These are phyloP conservation scores for Leptogaster cylindrica DNA, from an alignment of 2,888 invertebrate species.

Conservation along the genomic window DNA sequence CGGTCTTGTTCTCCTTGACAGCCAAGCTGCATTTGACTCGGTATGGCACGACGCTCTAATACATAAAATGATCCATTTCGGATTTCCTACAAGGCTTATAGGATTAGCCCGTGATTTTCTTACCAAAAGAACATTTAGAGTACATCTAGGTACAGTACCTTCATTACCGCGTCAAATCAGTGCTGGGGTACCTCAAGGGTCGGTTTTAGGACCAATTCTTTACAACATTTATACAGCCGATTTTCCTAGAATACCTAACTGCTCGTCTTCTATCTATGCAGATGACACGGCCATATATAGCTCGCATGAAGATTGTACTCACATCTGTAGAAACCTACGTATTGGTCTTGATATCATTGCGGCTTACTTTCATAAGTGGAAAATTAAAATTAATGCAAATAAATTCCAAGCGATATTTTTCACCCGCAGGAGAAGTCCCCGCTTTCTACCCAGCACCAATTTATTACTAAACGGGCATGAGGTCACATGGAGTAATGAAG, in stretches of 20 bases:
- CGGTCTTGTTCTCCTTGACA: neutral
- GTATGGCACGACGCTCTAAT: neutral
- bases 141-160: neutral
- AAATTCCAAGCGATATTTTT: neutral
- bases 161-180: neutral
- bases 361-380: neutral
- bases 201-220: slow-evolving; percentile 48
- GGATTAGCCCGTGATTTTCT: too few relatives aligned
- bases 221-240: slow-evolving; percentile 48
- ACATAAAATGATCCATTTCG: neutral
- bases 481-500: too few relatives aligned
- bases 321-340: neutral
- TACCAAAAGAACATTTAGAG: too few relatives aligned
- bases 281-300: slow-evolving; percentile 48
- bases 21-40: neutral
- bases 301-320: neutral
- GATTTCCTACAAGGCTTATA: too few relatives aligned
- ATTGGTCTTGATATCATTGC: neutral
- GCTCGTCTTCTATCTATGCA: slow-evolving; percentile 47
- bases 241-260: slow-evolving; percentile 45
- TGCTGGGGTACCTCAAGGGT: slow-evolving; percentile 49
- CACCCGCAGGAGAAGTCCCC: too few relatives aligned
- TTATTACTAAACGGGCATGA: too few relatives aligned
- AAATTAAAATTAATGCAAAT: neutral
- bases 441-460: too few relatives aligned